Conservation (phyloP, 2,888 invertebrate genomes). For the Macroteleia sp. region DNA sequence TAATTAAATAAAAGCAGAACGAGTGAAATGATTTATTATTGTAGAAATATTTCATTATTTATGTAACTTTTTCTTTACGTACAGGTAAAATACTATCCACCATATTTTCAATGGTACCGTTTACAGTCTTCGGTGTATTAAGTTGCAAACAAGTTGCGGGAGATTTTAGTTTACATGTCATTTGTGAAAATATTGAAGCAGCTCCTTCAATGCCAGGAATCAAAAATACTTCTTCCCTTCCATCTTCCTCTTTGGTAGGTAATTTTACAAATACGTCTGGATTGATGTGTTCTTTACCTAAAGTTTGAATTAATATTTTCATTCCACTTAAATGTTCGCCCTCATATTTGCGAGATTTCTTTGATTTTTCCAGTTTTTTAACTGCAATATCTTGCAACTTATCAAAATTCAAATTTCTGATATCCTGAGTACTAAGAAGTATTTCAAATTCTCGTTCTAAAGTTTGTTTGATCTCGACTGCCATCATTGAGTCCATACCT, state of each 20-base stretch:
- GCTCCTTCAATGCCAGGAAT: conserved; percentile 83
- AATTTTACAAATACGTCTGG: conserved; percentile 70
- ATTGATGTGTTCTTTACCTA: conserved; percentile 57
- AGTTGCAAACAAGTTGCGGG: conserved; percentile 77
- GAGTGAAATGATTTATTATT: no score
- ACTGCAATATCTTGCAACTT: conserved; percentile 84
- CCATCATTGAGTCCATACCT: conserved; percentile 99
- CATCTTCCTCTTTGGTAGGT: conserved; percentile 65
- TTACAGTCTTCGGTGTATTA: conserved; percentile 77
- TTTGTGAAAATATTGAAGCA: conserved; percentile 74
- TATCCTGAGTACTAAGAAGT: conserved; percentile 93
- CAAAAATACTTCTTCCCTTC: conserved; percentile 75
- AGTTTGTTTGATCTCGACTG: conserved; percentile 97
- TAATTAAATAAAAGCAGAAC: no score
- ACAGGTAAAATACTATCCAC: conserved; percentile 86
- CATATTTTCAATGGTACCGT: conserved; percentile 85
- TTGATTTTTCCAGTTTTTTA: conserved; percentile 59
- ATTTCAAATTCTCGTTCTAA: conserved; percentile 95
- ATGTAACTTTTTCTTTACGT: conserved; percentile 63
- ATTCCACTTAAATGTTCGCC: conserved; percentile 66
- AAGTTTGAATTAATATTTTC: conserved; percentile 66
- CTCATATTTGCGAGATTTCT: no score
- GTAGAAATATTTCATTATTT: no score
- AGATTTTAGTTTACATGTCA: conserved; percentile 76
- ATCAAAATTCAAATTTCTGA: conserved; percentile 91